phyloP scores from a whole-genome alignment of 1,140 invertebrate species.

The Adoxophyes honmai region DNA sequence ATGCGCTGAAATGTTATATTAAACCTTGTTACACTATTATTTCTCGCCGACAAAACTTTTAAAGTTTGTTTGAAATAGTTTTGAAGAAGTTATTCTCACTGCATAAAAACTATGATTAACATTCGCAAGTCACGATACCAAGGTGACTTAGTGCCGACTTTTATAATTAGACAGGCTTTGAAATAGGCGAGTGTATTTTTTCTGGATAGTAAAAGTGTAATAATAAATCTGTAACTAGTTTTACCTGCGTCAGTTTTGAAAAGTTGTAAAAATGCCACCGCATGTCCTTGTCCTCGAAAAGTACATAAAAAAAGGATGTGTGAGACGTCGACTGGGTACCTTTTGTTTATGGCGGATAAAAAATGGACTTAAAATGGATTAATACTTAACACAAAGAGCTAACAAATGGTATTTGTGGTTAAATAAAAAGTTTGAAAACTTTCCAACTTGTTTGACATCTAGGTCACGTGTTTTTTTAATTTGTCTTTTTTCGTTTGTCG shows the following conservation, averaged over 20 bases:
- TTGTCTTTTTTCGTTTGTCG: no score
- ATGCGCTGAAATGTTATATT: no score
- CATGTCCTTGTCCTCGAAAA: neutral
- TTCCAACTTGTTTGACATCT: no score
- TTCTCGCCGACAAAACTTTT: neutral
- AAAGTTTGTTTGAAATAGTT: conserved; percentile 8
- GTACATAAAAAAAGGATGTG: conserved; percentile 5
- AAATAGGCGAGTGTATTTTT: neutral
- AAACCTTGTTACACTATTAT: neutral
- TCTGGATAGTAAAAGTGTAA: neutral
- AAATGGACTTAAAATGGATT: no score
- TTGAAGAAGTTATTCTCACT: neutral
- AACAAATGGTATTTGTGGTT: no score
- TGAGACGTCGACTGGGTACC: neutral
- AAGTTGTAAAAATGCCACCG: neutral
- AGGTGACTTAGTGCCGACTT: conserved; percentile 9
- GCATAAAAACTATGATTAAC: conserved; percentile 5
- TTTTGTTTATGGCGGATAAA: no score
- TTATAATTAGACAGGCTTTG: conserved; percentile 3
- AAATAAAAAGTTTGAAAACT: no score
- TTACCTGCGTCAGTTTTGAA: conserved; percentile 1
- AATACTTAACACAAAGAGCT: no score
- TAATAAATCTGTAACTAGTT: neutral
- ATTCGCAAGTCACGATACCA: conserved; percentile 12
- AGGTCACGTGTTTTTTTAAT: no score